Evolutionary conservation across 2,888 invertebrate genomes (phyloP), one percentile per base, ranked within the genome.

Genomic region (Chloroclystis v-ata): DNA sequence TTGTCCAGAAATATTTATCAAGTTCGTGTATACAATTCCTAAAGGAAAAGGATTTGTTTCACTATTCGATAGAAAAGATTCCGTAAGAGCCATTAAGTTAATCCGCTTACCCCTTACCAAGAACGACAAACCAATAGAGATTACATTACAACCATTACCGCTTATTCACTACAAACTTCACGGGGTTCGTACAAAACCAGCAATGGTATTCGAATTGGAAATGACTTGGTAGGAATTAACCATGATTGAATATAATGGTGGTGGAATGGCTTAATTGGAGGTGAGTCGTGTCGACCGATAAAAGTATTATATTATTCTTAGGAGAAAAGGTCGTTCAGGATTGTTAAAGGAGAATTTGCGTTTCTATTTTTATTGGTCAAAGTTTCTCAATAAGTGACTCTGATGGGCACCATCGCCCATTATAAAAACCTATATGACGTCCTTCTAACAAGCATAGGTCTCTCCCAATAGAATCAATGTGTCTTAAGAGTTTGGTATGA

Each of bases 1-100:
- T n/a, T n/a, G n/a, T n/a, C n/a, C n/a, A n/a, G n/a, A n/a, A n/a
- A n/a, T n/a, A n/a, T n/a, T n/a, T n/a, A n/a, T n/a, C 20, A 2
- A 20, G 5, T 20, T 20, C 5, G 20, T 2, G 20, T 20, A n/a
- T 5, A 20, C 20, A 20, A 20, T 20, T 20, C 20, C 20, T 20
- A 4, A 20, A 20, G 2, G 62, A 68, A 67, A 67, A 63, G 65
- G 75, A 78, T 78, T 75, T 76, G 73, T 78, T 74, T 73, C 72
- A 68, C 64, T 69, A 70, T 75, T 76, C 77, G 74, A 81, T 81
- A 75, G 75, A 75, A 78, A 59, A 60, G 75, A 72, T 71, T 69
- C 70, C 73, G 72, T 75, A 73, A 70, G 66, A 73, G 71, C 80
- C 74, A 82, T 82, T 78, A 77, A 76, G 74, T 75, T 70, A 72